These are phyloP conservation scores for Podarcis cretensis DNA, from an alignment of 2,113 vertebrate species.

Conservation along the genomic window DNA sequence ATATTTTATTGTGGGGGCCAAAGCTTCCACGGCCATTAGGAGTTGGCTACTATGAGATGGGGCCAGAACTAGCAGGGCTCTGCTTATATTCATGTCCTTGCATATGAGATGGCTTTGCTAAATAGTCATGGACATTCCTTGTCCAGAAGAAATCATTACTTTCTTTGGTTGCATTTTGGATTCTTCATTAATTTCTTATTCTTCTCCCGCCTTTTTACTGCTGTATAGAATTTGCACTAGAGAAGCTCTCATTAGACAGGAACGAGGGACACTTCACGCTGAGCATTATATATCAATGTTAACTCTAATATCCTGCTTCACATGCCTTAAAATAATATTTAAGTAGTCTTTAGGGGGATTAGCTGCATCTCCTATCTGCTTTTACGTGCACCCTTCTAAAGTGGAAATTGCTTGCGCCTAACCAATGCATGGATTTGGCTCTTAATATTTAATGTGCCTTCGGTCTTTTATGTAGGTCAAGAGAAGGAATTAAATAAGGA, in stretches of 20 bases:
- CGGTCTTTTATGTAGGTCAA: conserved; percentile 57
- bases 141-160: not conserved
- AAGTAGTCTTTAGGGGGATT: not conserved
- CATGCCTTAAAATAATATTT: conserved; percentile 17
- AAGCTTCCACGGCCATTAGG: no score
- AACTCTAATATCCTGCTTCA: not conserved
- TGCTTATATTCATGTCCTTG: not conserved
- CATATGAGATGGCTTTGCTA: not conserved
- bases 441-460: conserved; percentile 44
- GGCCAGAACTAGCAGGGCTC: no score
- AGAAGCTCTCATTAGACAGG: not conserved
- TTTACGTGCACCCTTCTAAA: not conserved
- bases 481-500: conserved; percentile 59
- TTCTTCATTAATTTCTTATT: not conserved
- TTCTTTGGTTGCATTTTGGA: not conserved
- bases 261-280: not conserved
- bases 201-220: not conserved
- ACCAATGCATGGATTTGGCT: conserved; percentile 16
- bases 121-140: not conserved
- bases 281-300: not conserved
- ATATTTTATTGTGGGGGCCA: no score
- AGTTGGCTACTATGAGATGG: not conserved
- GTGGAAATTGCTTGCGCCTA: conserved; percentile 32
- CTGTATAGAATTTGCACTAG: not conserved
- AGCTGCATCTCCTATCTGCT: not conserved